Percentiles rank a stretch among this genome's conserved stretches.
Conservation (phyloP, 2,888 invertebrate genomes). For the Epistrophella euchroma region DNA sequence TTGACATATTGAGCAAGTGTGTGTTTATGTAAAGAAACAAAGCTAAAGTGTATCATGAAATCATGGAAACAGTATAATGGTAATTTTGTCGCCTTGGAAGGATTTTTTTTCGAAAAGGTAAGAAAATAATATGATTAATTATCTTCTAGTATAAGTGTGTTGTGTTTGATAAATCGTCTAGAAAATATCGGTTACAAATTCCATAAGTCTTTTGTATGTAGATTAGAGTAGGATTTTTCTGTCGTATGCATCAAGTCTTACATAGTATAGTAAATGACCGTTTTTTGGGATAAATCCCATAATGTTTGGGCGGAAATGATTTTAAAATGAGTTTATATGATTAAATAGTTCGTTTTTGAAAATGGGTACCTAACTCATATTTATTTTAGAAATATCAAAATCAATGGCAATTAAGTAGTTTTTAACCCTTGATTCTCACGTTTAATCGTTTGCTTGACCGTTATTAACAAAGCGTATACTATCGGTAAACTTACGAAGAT, state of each 20-base stretch:
- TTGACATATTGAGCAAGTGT: constrained; percentile 34
- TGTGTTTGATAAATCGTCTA: neutral
- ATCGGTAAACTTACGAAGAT: too few species aligned
- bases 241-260: too few species aligned
- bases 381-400: too few species aligned
- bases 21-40: constrained; percentile 9
- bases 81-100: neutral
- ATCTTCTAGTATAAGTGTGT: neutral
- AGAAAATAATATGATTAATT: constrained; percentile 18
- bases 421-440: too few species aligned
- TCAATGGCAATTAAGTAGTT: too few species aligned
- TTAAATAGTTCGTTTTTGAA: too few species aligned
- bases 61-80: constrained; percentile 8
- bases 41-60: constrained; percentile 7
- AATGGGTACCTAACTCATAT: too few species aligned
- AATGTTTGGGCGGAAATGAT: neutral
- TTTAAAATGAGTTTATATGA: neutral
- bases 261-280: neutral
- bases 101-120: neutral
- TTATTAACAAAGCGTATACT: too few species aligned
- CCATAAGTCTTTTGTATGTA: neutral
- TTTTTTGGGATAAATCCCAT: neutral
- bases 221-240: neutral
- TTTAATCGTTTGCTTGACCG: too few species aligned
- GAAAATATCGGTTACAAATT: neutral